phyloP scores from a whole-genome alignment of 2,888 invertebrate genomes.

The Mylabris sibirica region DNA sequence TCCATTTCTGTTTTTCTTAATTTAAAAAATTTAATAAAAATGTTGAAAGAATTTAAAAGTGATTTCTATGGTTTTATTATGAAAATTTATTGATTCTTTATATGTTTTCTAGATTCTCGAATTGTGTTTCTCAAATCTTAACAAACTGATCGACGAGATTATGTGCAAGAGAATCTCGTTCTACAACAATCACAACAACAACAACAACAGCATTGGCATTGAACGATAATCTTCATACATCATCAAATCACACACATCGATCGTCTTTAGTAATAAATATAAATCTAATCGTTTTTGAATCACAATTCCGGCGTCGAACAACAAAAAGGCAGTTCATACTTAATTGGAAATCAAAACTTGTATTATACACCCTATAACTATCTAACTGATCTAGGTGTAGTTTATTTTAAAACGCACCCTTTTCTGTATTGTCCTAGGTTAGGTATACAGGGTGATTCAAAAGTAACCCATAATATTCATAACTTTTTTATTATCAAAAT shows the following conservation, averaged over 20 bases:
- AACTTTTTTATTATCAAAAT: too few relatives aligned
- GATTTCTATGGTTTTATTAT: neutral
- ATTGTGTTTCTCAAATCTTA: neutral
- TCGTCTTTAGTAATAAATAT: conserved; percentile 1
- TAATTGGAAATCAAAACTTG: conserved; percentile 41
- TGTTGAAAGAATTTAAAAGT: neutral
- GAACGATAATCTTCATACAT: conserved; percentile 4
- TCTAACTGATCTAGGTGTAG: neutral
- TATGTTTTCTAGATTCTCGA: neutral
- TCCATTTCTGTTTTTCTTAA: neutral
- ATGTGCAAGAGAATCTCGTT: neutral
- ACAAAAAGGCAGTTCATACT: conserved; percentile 43
- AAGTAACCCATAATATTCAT: too few relatives aligned
- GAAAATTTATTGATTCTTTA: neutral
- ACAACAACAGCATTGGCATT: neutral
- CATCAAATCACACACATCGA: conserved; percentile 11
- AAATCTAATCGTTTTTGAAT: conserved; percentile 17
- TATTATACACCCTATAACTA: conserved; percentile 9
- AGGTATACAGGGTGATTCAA: too few relatives aligned
- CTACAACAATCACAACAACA: too few relatives aligned
- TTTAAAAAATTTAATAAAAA: conserved; percentile 9
- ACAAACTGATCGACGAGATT: neutral
- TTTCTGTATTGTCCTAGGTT: conserved; percentile 12
- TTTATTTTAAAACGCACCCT: conserved; percentile 6
- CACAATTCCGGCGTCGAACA: conserved; percentile 36